These are phyloP conservation scores for Caenorhabditis parvicauda DNA, from an alignment of 2,888 invertebrate genomes.

Conservation along the genomic window DNA sequence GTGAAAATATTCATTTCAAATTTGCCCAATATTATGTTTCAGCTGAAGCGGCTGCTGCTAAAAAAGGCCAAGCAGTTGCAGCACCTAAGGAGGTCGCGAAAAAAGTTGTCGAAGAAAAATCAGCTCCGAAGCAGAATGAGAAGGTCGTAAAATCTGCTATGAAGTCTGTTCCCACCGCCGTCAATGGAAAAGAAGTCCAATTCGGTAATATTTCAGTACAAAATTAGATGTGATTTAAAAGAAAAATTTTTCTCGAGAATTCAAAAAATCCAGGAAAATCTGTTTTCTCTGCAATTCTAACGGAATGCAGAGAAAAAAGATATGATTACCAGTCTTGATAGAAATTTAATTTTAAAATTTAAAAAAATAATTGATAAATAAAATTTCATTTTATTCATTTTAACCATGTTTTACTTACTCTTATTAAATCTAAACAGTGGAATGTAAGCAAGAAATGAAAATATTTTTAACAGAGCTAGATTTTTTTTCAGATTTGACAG, in stretches of 20 bases:
- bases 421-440: too few relatives aligned
- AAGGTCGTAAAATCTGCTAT: slow-evolving; percentile 1
- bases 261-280: background rate
- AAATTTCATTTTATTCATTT: too few relatives aligned
- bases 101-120: slow-evolving; percentile 5
- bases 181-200: slow-evolving; percentile 3
- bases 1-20: background rate
- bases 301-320: background rate
- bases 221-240: background rate
- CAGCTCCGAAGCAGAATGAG: background rate
- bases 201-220: background rate
- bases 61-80: slow-evolving; percentile 7
- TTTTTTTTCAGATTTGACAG: too few relatives aligned
- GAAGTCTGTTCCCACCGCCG: background rate
- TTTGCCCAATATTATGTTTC: background rate
- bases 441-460: too few relatives aligned
- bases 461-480: too few relatives aligned
- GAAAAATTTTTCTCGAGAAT: background rate
- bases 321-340: background rate
- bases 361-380: too few relatives aligned
- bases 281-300: background rate
- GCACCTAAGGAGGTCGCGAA: slow-evolving; percentile 5
- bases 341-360: too few relatives aligned
- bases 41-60: slow-evolving; percentile 31
- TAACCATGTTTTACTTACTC: too few relatives aligned